Evolutionary conservation across 2,797 vertebrate species (phyloP).

Genomic region (Hippopotamyrus pictus): DNA sequence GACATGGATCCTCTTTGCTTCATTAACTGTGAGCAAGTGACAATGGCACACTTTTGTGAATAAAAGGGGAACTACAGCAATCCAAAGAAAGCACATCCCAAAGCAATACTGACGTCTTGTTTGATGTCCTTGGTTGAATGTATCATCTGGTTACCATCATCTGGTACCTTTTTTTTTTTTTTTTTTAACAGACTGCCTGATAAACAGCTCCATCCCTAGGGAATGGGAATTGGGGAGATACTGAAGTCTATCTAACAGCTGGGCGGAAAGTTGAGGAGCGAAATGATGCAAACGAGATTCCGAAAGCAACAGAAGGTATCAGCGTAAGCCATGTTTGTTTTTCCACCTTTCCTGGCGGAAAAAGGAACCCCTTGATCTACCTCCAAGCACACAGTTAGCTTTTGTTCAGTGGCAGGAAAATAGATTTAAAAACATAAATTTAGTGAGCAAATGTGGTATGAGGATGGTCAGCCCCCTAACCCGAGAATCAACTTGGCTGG

Average conservation of each 20-base stretch:
- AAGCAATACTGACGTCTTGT: conserved; percentile 53
- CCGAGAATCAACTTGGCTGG: not conserved
- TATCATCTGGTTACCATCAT: conserved; percentile 61
- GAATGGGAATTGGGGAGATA: conserved; percentile 46
- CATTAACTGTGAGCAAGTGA: conserved; percentile 2
- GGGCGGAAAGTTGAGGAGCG: conserved; percentile 60
- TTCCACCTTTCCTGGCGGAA: conserved; percentile 70
- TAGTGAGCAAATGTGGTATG: conserved; percentile 40
- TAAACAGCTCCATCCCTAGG: conserved; percentile 41
- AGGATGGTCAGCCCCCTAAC: conserved; percentile 24
- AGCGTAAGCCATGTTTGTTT: conserved; percentile 68
- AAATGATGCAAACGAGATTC: conserved; percentile 65
- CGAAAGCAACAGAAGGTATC: conserved; percentile 70
- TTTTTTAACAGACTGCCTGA: conserved; percentile 8
- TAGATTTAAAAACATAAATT: conserved; percentile 43
- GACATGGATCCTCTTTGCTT: not conserved
- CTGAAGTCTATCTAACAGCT: conserved; percentile 62
- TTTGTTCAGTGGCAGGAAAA: conserved; percentile 50
- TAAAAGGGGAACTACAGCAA: conserved; percentile 13
- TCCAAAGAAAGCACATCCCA: conserved; percentile 49
- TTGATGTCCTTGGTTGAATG: conserved; percentile 65
- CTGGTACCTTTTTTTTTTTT: conserved; percentile 11
- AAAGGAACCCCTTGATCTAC: conserved; percentile 66
- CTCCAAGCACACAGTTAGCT: conserved; percentile 66
- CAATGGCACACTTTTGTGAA: not conserved